These are phyloP conservation scores for Parotocinclus haroldoi DNA, from an alignment of 2,797 vertebrate species.

Conservation along the genomic window DNA sequence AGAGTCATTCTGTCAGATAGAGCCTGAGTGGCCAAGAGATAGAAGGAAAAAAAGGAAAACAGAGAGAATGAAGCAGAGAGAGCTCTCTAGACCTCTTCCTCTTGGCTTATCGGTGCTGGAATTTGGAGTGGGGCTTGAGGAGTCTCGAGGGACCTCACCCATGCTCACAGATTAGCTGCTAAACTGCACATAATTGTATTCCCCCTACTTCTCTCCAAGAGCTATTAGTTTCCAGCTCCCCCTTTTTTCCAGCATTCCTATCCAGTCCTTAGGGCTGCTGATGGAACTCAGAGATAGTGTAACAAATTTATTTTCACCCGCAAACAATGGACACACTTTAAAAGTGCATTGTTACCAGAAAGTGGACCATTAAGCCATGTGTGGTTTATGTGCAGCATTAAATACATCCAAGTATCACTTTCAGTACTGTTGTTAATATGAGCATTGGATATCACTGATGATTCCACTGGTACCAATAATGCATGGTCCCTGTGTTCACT, in stretches of 20 bases:
- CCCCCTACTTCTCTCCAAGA: conserved; percentile 84
- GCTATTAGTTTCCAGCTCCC: conserved; percentile 88
- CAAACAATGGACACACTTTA: background rate
- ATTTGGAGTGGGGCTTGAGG: conserved; percentile 88
- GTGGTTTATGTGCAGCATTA: conserved; percentile 1
- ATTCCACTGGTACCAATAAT: too few relatives aligned
- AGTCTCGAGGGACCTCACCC: conserved; percentile 84
- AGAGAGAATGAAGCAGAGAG: conserved; percentile 51
- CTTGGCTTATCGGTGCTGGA: conserved; percentile 86
- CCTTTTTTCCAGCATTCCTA: conserved; percentile 65
- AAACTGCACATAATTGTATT: conserved; percentile 93
- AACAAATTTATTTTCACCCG: conserved; percentile 30
- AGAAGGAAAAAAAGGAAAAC: conserved; percentile 27
- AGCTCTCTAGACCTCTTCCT: conserved; percentile 67
- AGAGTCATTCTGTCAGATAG: conserved; percentile 34
- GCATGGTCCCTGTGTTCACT: background rate
- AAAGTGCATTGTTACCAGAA: background rate
- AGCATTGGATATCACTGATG: background rate
- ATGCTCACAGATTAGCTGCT: conserved; percentile 90
- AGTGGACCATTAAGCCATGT: background rate
- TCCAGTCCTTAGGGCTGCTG: conserved; percentile 70
- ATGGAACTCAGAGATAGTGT: conserved; percentile 69
- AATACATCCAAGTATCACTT: background rate
- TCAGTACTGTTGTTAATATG: too few relatives aligned
- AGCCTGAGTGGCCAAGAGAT: conserved; percentile 28